Base-by-base conservation (phyloP, 2,888 invertebrate genomes). In the Ectropis crepuscularia region DNA sequence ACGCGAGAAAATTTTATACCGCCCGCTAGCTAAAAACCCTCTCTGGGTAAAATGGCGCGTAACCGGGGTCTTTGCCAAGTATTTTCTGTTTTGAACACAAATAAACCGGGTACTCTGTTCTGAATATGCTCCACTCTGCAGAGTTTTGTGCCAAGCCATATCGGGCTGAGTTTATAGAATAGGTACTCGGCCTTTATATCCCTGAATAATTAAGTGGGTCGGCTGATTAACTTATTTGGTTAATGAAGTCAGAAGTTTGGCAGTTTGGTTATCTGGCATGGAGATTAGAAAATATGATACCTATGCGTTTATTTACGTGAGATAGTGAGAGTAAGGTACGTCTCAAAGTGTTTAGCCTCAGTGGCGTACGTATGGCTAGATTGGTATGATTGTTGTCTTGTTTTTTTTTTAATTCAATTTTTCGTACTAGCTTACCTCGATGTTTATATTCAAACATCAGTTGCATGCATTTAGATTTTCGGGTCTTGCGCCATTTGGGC, bases 141-240 rank as follows among this genome's bases (percentile, higher is more conserved):
- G 71, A 76, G 74, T 80, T 74, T 76, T 78, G 81, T 81, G 82
- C 79, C 80, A 82, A 81, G 77, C 70, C 74, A 78, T 79, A 79
- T 80, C 71, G 76, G 75, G 72, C 67, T 69, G 77, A 76, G 72
- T 78, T 80, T 79, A 75, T 75, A 70, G 74, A 75, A 76, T 69
- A 72, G 66, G 65, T 71, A 73, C 72, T 71, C 72, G 70, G 71
- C 72, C 71, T 67, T 72, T 72, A 72, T 73, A 70, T 73, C 57
- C 74, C 65, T 70, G 73, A 72, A 71, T 71, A 71, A 71, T 69
- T 75, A 75, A 74, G 74, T 73, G 70, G 74, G 61, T 63, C 60
- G 65, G 72, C 69, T 70, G 64, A 74, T 66, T 72, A 72, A 72
- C 70, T 71, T 71, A 71, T 72, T 72, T 67, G 68, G 63, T 65